phyloP scores from a whole-genome alignment of 2,113 vertebrate genomes.

The Platanista minor region DNA sequence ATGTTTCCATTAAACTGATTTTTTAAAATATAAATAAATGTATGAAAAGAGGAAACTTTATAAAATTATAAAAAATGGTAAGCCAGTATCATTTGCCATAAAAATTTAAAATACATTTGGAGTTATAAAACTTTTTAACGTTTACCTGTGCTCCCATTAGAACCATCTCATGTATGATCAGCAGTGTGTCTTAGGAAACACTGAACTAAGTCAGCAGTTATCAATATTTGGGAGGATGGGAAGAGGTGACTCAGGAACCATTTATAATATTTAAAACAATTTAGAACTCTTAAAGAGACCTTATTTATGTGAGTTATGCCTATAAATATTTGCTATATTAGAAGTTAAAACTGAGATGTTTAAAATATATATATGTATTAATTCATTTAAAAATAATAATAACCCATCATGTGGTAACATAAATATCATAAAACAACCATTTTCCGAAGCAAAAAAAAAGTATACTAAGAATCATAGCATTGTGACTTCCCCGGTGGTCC shows the following conservation, averaged over 20 bases:
- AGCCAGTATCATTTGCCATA: neutral
- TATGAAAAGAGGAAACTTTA: neutral
- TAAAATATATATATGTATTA: neutral
- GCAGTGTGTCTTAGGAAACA: neutral
- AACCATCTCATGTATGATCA: neutral
- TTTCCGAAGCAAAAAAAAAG: neutral
- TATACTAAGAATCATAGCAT: neutral
- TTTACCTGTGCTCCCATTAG: neutral
- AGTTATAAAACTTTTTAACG: neutral
- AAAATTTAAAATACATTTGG: neutral
- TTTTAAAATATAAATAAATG: neutral
- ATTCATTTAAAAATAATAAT: constrained; percentile 3
- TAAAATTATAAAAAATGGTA: neutral
- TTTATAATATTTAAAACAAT: neutral
- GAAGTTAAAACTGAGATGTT: neutral
- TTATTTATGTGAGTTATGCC: neutral
- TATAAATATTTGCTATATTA: neutral
- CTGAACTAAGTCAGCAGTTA: neutral
- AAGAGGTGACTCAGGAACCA: neutral
- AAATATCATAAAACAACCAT: neutral
- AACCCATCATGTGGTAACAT: neutral
- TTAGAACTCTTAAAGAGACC: neutral
- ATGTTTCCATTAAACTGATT: neutral
- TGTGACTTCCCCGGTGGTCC: neutral
- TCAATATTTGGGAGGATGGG: neutral